Evolutionary conservation across 1,140 invertebrate species (phyloP).

Genomic region (Chymomyza costata): DNA sequence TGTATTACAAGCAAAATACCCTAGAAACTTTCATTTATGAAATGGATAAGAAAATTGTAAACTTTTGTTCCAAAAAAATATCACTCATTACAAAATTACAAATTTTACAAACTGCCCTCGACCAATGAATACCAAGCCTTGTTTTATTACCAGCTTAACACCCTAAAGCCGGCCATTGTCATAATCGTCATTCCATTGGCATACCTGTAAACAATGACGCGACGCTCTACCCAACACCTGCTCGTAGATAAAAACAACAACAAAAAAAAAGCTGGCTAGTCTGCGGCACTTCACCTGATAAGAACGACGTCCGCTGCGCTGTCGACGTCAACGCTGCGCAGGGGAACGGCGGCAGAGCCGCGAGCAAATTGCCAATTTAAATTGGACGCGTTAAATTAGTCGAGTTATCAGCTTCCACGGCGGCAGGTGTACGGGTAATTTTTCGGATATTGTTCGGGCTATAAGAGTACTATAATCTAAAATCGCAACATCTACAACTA

Average conservation of each 20-base stretch:
- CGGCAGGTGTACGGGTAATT: conserved; percentile 56
- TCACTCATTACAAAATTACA: too few species aligned
- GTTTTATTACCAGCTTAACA: too few species aligned
- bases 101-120: too few species aligned
- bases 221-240: conserved; percentile 45
- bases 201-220: conserved; percentile 58
- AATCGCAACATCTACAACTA: not conserved
- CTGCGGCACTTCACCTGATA: conserved; percentile 62
- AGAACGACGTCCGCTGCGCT: conserved; percentile 27
- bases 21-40: too few species aligned
- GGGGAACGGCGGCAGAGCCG: conserved; percentile 8
- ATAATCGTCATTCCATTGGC: too few species aligned
- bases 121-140: too few species aligned
- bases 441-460: conserved; percentile 27
- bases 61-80: too few species aligned
- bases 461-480: conserved; percentile 1
- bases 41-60: too few species aligned
- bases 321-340: not conserved
- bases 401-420: conserved; percentile 74
- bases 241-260: conserved; percentile 48
- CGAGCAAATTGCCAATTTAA: conserved; percentile 74
- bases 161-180: too few species aligned
- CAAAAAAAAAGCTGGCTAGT: conserved; percentile 33
- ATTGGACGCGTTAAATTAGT: conserved; percentile 75
- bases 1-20: too few species aligned